These are phyloP conservation scores for Lepidurus arcticus DNA, from an alignment of 1,140 invertebrate genomes.

Conservation along the genomic window DNA sequence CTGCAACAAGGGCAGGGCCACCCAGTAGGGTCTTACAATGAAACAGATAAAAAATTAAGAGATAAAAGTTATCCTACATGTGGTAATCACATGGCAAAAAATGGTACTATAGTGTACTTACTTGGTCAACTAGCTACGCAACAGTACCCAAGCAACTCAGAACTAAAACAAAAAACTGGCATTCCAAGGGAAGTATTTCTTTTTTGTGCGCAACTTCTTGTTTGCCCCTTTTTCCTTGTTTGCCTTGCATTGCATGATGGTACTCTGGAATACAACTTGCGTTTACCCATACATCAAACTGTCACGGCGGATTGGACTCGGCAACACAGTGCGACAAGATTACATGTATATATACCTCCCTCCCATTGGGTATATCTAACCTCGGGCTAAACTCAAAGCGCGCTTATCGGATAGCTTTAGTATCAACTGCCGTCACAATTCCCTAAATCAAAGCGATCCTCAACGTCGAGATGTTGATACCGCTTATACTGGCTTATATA, in stretches of 20 bases:
- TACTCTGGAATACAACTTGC: slow-evolving; percentile 2
- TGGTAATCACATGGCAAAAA: too few species aligned
- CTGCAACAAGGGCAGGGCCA: background rate
- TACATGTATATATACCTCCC: slow-evolving; percentile 4
- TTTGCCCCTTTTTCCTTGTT: background rate
- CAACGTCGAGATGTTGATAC: background rate
- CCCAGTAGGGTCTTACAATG: background rate
- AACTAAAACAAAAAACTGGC: too few species aligned
- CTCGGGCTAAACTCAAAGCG: background rate
- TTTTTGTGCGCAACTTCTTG: background rate
- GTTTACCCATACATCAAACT: slow-evolving; percentile 10
- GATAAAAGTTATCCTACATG: too few species aligned
- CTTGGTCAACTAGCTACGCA: too few species aligned
- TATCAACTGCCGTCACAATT: background rate
- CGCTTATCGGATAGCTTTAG: slow-evolving; percentile 15
- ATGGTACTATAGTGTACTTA: too few species aligned
- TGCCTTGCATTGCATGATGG: background rate
- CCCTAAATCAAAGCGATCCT: background rate
- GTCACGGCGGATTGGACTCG: slow-evolving; percentile 8
- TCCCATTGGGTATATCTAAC: background rate
- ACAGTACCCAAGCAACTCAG: too few species aligned
- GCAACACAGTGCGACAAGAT: slow-evolving; percentile 17
- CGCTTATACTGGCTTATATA: background rate
- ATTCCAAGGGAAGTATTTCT: background rate
- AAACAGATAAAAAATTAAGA: background rate